phyloP scores from a whole-genome alignment of 2,888 invertebrate genomes.

The Pandemis corylana region DNA sequence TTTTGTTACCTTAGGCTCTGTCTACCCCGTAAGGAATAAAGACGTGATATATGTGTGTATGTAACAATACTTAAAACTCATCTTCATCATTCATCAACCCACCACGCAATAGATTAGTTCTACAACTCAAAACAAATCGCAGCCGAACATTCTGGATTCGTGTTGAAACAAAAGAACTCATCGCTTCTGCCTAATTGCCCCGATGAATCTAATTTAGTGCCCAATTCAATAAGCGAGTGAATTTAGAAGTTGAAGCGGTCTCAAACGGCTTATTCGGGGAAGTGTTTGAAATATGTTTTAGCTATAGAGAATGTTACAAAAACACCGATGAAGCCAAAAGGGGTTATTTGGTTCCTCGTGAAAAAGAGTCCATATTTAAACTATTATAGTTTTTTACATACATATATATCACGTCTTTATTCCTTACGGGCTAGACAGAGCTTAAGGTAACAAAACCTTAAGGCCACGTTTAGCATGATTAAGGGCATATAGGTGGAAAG shows the following conservation, averaged over 20 bases:
- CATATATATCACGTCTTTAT: too few relatives aligned
- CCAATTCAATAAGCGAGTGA: slow-evolving; percentile 47
- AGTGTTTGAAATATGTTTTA: slow-evolving; percentile 3
- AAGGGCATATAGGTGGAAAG: too few relatives aligned
- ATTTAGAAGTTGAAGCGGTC: slow-evolving; percentile 44
- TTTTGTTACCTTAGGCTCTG: too few relatives aligned
- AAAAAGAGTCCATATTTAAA: too few relatives aligned
- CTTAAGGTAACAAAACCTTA: too few relatives aligned
- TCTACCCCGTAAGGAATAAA: too few relatives aligned
- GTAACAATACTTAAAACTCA: background rate
- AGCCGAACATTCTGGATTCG: slow-evolving; percentile 16
- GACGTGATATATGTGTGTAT: too few relatives aligned
- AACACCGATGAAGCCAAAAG: too few relatives aligned
- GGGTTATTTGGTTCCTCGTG: too few relatives aligned
- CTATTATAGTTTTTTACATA: too few relatives aligned
- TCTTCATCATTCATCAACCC: background rate
- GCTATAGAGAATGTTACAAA: background rate
- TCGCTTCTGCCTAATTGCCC: slow-evolving; percentile 38
- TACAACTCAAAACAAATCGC: slow-evolving; percentile 26
- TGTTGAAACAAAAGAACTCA: slow-evolving; percentile 37
- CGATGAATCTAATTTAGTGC: slow-evolving; percentile 45
- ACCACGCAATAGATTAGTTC: background rate
- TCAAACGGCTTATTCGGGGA: slow-evolving; percentile 5
- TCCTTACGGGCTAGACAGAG: too few relatives aligned
- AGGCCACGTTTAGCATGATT: too few relatives aligned